Base-by-base conservation (phyloP, 2,888 invertebrate genomes). In the Kryphioiulus occultus region DNA sequence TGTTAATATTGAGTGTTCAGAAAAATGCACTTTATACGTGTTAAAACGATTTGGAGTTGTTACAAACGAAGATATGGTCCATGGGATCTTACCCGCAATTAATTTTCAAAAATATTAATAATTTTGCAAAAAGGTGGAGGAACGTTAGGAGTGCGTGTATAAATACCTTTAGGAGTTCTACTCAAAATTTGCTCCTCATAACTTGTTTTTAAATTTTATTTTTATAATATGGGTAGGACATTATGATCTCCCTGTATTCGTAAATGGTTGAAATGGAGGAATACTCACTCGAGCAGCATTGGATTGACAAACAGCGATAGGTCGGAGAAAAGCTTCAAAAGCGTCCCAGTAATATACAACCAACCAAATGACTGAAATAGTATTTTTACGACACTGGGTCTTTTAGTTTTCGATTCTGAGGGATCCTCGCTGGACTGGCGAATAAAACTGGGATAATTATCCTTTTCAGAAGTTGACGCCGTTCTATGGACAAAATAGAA, bases 261-360 rank as follows among this genome's bases (percentile, higher is more conserved):
- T n/a, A n/a, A n/a, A n/a, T n/a, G n/a, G n/a, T n/a, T n/a, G n/a
- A n/a, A n/a, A n/a, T n/a, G n/a, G n/a, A n/a, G n/a, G 35, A 35
- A 35, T 85, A 86, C 88, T 86, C 39, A 88, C 88, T 88, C 86
- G 15, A 88, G 78, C n/a, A 88, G 7, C 53, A 85, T 86, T 42
- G 88, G 88, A 82, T 88, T 88, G 39, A 86, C 86, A 86, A 88
- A 88, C n/a, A 88, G 44, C 30, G 86, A 32, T 17, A 88, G 26
- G 30, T 88, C 88, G 26, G 88, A 86, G 15, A 68, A 30, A 15
- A 88, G 82, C 39, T 88, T 88, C 19, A 88, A 32, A 86, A 88
- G 22, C 10, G 86, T 86, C 10, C 78, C 88, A 22, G 87, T 42
- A 9, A 88, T 15, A 39, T 88, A 88, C 32, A 88, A 42, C 78